Conservation (phyloP, 2,113 vertebrate genomes). For the Gasterosteus aculeatus region DNA sequence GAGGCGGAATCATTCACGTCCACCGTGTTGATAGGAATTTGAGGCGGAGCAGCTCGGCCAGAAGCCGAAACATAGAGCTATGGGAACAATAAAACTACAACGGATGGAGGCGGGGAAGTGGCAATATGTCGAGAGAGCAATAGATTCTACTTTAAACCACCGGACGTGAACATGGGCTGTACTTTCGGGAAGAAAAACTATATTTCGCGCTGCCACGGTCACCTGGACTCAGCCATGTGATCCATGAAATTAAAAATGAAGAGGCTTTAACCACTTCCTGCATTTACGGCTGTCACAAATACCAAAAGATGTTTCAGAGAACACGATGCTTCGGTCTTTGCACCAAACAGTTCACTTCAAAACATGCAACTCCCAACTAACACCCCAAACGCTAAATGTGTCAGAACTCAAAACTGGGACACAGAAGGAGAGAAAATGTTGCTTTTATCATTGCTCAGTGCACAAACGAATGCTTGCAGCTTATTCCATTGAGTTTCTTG, state of each 20-base stretch:
- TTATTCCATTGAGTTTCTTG: slow-evolving; percentile 71
- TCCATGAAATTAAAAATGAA: slow-evolving; percentile 16
- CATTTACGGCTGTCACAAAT: slow-evolving; percentile 3
- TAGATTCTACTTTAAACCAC: neutral
- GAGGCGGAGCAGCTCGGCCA: slow-evolving; percentile 13
- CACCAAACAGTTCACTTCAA: slow-evolving; percentile 2
- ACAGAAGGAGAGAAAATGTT: slow-evolving; percentile 26
- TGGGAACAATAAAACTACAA: slow-evolving; percentile 2
- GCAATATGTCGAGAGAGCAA: slow-evolving; percentile 28
- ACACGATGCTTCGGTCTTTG: slow-evolving; percentile 16
- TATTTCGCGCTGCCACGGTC: neutral
- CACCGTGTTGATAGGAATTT: slow-evolving; percentile 42
- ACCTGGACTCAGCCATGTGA: slow-evolving; percentile 14
- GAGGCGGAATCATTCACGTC: slow-evolving; percentile 49
- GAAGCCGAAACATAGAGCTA: neutral
- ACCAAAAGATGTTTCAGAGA: neutral
- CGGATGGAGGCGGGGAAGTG: slow-evolving; percentile 23
- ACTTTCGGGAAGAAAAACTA: neutral
- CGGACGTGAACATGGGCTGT: neutral
- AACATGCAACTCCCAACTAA: slow-evolving; percentile 15
- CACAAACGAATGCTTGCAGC: slow-evolving; percentile 59
- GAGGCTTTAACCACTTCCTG: slow-evolving; percentile 29
- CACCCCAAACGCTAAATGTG: slow-evolving; percentile 17
- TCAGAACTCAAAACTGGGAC: slow-evolving; percentile 47
- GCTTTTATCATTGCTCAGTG: slow-evolving; percentile 41